Conservation (phyloP, 1,140 invertebrate genomes). For the Papilio xuthus region DNA sequence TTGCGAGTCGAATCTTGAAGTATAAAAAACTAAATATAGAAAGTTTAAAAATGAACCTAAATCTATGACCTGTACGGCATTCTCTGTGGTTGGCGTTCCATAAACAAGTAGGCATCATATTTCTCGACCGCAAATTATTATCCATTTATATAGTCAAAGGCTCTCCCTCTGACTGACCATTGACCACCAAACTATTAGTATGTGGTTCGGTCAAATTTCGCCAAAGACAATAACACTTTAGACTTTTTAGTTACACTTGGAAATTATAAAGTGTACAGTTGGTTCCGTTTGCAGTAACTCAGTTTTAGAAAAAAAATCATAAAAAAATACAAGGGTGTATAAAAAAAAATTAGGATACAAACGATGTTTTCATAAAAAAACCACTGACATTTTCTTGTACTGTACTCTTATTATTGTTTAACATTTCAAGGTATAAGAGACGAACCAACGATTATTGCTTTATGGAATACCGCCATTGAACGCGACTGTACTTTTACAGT, state of each 20-base stretch:
- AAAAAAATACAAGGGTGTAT: too few species aligned
- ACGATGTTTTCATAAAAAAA: too few species aligned
- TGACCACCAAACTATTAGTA: constrained; percentile 22
- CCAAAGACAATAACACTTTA: not conserved
- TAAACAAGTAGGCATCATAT: constrained; percentile 33
- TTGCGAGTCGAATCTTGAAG: too few species aligned
- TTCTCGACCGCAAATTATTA: constrained; percentile 30
- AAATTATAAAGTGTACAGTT: not conserved
- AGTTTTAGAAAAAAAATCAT: too few species aligned
- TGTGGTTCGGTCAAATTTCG: constrained; percentile 34
- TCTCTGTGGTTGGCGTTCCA: not conserved
- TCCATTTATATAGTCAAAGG: constrained; percentile 28
- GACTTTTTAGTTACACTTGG: not conserved
- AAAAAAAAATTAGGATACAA: too few species aligned
- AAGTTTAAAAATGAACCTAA: not conserved
- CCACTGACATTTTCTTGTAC: too few species aligned
- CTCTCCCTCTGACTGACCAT: constrained; percentile 25
- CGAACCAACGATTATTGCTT: not conserved
- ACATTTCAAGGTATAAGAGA: not conserved
- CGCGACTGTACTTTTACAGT: not conserved
- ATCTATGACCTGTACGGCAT: not conserved
- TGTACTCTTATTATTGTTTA: not conserved
- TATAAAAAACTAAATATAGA: too few species aligned
- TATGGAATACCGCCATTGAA: not conserved
- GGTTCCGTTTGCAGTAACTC: not conserved